Conservation (phyloP, 2,797 vertebrate species). For the Harpagifer antarcticus region DNA sequence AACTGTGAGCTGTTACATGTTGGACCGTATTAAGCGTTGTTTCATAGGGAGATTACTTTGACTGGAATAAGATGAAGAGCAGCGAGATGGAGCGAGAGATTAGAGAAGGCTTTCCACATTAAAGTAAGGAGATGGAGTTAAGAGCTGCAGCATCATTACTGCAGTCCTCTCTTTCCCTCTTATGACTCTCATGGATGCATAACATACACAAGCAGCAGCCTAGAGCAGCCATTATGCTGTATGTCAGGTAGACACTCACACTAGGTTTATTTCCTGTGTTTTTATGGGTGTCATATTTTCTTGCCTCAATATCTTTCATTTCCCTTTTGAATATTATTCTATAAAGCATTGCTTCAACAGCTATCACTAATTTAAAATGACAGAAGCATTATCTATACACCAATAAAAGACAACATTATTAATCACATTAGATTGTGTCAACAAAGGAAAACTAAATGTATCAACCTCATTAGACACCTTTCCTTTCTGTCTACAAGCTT, state of each 20-base stretch:
- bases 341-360: conserved; percentile 2
- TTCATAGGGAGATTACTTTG: conserved; percentile 41
- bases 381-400: not conserved
- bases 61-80: conserved; percentile 36
- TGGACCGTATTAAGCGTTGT: conserved; percentile 15
- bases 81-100: conserved; percentile 39
- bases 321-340: not conserved
- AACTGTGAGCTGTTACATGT: conserved; percentile 16
- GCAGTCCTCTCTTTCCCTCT: conserved; percentile 29
- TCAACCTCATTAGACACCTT: not conserved
- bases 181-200: conserved; percentile 47
- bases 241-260: conserved; percentile 33
- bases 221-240: conserved; percentile 24
- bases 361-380: conserved; percentile 8
- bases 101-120: conserved; percentile 63
- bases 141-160: conserved; percentile 55
- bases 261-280: conserved; percentile 17
- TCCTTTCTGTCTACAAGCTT: not conserved
- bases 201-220: conserved; percentile 50
- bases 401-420: not conserved
- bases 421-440: not conserved
- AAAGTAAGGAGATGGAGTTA: conserved; percentile 50
- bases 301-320: not conserved
- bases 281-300: conserved; percentile 14
- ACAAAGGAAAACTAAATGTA: not conserved